A percentile compares a stretch with the other conserved stretches of the same genome.
Evolutionary conservation across 2,888 invertebrate species (phyloP).

Genomic region (Amblyjoppa proteus): DNA sequence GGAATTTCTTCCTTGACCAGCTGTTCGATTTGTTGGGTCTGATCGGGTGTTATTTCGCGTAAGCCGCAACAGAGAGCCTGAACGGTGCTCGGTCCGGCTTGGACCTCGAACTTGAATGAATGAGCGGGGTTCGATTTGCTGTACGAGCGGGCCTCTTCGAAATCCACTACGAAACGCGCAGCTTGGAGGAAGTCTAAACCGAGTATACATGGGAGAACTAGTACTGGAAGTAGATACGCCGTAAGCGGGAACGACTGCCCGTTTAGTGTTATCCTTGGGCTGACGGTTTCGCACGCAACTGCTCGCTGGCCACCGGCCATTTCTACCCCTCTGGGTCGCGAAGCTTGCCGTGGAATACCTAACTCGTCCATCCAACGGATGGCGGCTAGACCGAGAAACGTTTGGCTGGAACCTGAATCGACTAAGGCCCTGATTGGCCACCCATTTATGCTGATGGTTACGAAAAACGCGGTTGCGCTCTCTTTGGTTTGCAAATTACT

Average conservation of each 20-base stretch:
- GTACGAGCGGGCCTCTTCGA: constrained; percentile 18
- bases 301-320: constrained; percentile 38
- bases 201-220: constrained; percentile 33
- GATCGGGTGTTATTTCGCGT: neutral
- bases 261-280: neutral
- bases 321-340: neutral
- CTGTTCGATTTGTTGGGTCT: too few species aligned
- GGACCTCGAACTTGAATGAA: neutral
- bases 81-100: neutral
- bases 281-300: neutral
- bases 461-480: constrained; percentile 24
- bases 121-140: neutral
- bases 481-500: neutral
- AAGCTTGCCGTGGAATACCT: neutral
- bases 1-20: too few species aligned
- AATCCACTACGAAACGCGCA: constrained; percentile 5
- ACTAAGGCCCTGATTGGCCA: too few species aligned
- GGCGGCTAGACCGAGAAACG: neutral
- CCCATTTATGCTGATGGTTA: neutral
- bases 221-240: too few species aligned
- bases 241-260: neutral
- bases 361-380: constrained; percentile 1
- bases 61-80: neutral
- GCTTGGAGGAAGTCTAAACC: neutral
- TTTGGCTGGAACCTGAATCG: too few species aligned